Evolutionary conservation across 2,888 invertebrate genomes (phyloP).

Genomic region (Acronicta leporina): DNA sequence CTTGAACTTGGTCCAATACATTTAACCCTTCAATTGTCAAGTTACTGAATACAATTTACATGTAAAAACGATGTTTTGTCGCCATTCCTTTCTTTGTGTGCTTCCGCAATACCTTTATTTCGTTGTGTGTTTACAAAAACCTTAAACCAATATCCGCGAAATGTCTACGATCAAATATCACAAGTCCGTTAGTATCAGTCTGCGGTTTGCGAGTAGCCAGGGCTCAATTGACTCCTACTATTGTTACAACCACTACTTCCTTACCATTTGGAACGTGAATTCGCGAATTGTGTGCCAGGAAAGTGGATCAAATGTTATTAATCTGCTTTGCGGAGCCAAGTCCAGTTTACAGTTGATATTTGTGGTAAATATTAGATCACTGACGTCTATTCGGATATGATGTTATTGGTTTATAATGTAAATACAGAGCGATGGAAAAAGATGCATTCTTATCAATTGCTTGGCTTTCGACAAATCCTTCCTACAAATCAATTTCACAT

Average conservation of each 20-base stretch:
- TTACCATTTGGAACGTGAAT: constrained; percentile 47
- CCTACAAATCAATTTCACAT: too few relatives aligned
- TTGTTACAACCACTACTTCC: constrained; percentile 49
- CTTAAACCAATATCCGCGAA: constrained; percentile 22
- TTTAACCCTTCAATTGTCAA: too few relatives aligned
- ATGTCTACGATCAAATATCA: constrained; percentile 46
- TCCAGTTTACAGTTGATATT: constrained; percentile 1
- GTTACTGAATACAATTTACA: too few relatives aligned
- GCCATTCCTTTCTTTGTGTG: too few relatives aligned
- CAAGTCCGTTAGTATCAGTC: constrained; percentile 44
- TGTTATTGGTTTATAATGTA: too few relatives aligned
- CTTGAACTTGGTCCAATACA: too few relatives aligned
- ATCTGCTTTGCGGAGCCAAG: constrained; percentile 6
- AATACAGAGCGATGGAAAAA: too few relatives aligned
- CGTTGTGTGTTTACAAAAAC: too few relatives aligned
- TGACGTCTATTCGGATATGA: background rate
- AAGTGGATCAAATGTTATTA: constrained; percentile 38
- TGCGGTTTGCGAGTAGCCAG: constrained; percentile 52
- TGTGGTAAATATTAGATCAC: background rate
- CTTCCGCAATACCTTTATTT: too few relatives aligned
- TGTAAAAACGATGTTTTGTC: too few relatives aligned
- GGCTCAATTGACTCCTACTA: constrained; percentile 47
- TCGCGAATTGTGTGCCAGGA: constrained; percentile 23
- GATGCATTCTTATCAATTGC: too few relatives aligned
- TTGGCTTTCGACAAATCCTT: too few relatives aligned